These are phyloP conservation scores for Psittacara wagleri DNA, from an alignment of 2,113 vertebrate species.

Conservation along the genomic window DNA sequence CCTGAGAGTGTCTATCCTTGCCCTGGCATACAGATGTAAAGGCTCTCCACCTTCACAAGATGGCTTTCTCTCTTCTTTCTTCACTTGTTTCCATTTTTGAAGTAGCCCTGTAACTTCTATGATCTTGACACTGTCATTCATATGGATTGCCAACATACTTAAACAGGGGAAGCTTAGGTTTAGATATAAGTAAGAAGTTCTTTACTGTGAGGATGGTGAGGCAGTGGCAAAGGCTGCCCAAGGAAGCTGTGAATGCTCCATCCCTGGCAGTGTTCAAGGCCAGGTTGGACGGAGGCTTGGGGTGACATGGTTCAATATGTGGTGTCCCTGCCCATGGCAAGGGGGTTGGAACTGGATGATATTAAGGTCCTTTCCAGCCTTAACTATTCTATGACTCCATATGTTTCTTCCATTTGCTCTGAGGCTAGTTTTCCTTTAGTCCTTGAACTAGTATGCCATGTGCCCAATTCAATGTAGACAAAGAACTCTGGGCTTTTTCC, in stretches of 20 bases:
- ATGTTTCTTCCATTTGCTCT: not conserved
- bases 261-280: not conserved
- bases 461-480: not conserved
- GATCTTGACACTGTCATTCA: not conserved
- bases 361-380: not conserved
- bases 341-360: not conserved
- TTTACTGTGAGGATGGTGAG: not conserved
- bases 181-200: not conserved
- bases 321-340: not conserved
- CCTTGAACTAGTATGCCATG: not conserved
- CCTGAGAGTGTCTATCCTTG: not conserved
- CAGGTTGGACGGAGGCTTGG: not conserved
- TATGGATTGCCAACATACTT: not conserved
- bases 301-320: not conserved
- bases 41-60: accelerated
- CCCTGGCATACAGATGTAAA: not conserved
- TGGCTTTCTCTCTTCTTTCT: not conserved
- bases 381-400: not conserved
- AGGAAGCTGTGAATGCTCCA: not conserved
- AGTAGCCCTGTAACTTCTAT: not conserved
- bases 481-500: not conserved
- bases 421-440: not conserved
- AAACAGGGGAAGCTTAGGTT: not conserved
- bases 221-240: not conserved
- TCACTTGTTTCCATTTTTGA: not conserved